phyloP scores from a whole-genome alignment of 2,888 invertebrate species.

The Scrobipalpa atriplicella region DNA sequence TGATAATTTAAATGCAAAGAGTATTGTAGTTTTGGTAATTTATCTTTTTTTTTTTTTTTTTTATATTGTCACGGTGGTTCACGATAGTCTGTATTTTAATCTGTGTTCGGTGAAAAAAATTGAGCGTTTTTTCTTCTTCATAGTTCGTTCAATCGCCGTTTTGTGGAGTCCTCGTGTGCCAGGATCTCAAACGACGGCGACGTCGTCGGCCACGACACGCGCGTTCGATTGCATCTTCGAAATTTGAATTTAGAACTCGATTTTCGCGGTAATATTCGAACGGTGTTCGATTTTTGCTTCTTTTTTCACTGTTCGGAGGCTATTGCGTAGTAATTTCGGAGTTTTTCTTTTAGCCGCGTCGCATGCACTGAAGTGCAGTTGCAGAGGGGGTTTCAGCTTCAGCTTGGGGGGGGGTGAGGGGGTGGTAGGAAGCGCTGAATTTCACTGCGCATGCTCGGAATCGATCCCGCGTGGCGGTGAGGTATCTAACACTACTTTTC shows the following conservation, averaged over 20 bases:
- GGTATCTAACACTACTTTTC: constrained; percentile 66
- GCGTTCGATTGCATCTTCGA: constrained; percentile 36
- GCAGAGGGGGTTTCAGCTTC: constrained; percentile 62
- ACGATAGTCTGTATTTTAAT: constrained; percentile 24
- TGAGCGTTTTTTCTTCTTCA: constrained; percentile 77
- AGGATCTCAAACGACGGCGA: constrained; percentile 32
- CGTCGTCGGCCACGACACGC: constrained; percentile 28
- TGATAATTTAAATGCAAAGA: constrained; percentile 48
- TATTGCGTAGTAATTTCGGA: constrained; percentile 53
- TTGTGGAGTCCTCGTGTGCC: constrained; percentile 43
- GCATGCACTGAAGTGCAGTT: constrained; percentile 80
- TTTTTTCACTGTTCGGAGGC: constrained; percentile 16
- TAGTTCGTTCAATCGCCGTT: constrained; percentile 60
- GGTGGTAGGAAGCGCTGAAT: constrained; percentile 55
- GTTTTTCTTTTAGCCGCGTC: constrained; percentile 59
- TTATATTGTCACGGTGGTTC: constrained; percentile 64
- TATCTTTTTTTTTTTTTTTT: constrained; percentile 39
- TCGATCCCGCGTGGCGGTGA: constrained; percentile 73
- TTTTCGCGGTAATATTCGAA: constrained; percentile 30
- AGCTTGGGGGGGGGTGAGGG: constrained; percentile 42
- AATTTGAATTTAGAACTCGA: constrained; percentile 30
- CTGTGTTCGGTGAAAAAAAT: constrained; percentile 35
- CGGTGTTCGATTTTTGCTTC: constrained; percentile 24
- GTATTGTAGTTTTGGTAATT: constrained; percentile 32
- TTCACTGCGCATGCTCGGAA: constrained; percentile 71